Evolutionary conservation across 2,113 vertebrate species (phyloP).

Genomic region (Microtus richardsoni): DNA sequence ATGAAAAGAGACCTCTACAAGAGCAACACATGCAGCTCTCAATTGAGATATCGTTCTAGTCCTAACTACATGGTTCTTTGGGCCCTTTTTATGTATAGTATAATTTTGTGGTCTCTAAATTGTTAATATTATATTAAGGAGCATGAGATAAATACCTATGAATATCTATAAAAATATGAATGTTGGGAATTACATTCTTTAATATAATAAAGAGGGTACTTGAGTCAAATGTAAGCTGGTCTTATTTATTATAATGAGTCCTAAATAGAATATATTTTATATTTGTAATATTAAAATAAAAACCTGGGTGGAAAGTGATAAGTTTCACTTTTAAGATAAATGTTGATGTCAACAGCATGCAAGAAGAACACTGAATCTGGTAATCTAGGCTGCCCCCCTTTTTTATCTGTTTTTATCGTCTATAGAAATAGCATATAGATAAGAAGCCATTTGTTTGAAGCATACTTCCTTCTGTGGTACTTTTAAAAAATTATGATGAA

Average conservation of each 20-base stretch:
- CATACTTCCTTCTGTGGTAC: not conserved
- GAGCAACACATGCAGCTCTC: not conserved
- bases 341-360: not conserved
- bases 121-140: not conserved
- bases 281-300: not conserved
- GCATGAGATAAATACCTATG: not conserved
- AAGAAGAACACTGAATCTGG: not conserved
- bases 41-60: not conserved
- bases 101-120: not conserved
- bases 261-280: not conserved
- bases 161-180: not conserved
- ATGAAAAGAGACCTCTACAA: too few species aligned
- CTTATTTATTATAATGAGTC: not conserved
- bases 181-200: not conserved
- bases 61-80: not conserved
- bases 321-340: not conserved
- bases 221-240: not conserved
- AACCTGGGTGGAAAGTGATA: not conserved
- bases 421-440: not conserved
- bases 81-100: not conserved
- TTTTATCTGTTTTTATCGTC: not conserved
- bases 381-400: not conserved
- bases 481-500: constrained; percentile 9
- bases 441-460: constrained; percentile 40
- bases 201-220: not conserved